A percentile compares a stretch with the other conserved stretches of the same genome.
These are phyloP conservation scores for Ceratotherium simum DNA, from an alignment of 2,113 vertebrate species.

Conservation along the genomic window DNA sequence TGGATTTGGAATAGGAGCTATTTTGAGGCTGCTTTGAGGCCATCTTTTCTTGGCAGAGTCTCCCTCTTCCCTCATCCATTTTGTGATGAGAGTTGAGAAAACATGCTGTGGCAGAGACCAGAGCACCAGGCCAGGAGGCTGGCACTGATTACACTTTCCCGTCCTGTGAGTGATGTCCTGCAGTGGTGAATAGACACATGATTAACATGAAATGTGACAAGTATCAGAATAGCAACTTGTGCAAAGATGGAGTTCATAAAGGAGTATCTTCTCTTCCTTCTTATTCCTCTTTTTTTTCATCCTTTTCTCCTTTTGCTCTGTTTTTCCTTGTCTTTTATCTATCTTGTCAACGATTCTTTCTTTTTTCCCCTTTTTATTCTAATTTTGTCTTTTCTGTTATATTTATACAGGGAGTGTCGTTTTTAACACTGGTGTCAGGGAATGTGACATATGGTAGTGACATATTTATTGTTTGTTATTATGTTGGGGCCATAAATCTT, in stretches of 20 bases:
- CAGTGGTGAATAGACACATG: background rate
- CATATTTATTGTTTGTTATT: background rate
- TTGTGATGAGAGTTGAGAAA: background rate
- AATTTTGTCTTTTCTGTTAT: background rate
- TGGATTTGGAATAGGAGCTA: background rate
- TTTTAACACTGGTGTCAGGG: background rate
- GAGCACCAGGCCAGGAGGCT: background rate
- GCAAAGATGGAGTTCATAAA: background rate
- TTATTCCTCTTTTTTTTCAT: background rate
- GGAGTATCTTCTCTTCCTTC: background rate
- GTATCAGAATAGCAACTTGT: background rate
- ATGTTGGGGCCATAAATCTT: background rate
- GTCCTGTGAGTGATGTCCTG: background rate
- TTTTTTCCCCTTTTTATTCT: background rate
- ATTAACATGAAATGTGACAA: background rate
- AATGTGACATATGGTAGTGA: background rate
- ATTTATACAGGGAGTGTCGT: background rate
- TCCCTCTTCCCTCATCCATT: background rate
- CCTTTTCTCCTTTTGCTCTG: background rate
- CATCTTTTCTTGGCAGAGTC: background rate
- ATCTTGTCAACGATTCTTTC: background rate
- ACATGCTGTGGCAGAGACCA: background rate
- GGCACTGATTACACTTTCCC: background rate
- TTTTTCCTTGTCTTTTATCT: background rate
- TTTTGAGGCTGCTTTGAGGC: background rate